Percentiles rank a stretch among this genome's conserved stretches.
These are phyloP conservation scores for Struthidea cinerea DNA, from an alignment of 2,113 vertebrate species.

Conservation along the genomic window DNA sequence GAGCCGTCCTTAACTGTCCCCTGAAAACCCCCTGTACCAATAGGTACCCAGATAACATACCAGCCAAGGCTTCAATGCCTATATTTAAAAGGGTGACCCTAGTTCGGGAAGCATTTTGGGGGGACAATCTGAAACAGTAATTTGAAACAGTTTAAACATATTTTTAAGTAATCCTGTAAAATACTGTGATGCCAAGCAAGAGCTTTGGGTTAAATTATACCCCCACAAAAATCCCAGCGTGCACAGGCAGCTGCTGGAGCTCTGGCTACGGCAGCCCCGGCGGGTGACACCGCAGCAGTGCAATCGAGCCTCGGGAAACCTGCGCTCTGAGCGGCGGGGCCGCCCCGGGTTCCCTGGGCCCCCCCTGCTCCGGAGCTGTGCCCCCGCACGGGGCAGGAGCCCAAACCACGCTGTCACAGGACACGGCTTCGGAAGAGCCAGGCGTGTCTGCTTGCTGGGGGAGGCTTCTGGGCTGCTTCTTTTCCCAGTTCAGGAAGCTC, in stretches of 20 bases:
- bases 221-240: not conserved
- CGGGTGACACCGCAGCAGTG: not conserved
- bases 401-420: not conserved
- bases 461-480: not conserved
- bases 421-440: not conserved
- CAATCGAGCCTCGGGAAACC: not conserved
- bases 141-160: conserved; percentile 11
- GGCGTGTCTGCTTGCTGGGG: accelerated
- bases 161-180: conserved; percentile 23
- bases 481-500: not conserved
- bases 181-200: not conserved
- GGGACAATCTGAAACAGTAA: not conserved
- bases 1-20: not conserved
- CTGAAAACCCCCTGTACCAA: not conserved
- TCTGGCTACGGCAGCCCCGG: not conserved
- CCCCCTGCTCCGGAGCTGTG: not conserved
- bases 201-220: conserved; percentile 24
- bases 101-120: not conserved
- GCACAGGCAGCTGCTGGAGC: conserved; percentile 3
- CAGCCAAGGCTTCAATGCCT: not conserved
- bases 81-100: not conserved
- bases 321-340: not conserved
- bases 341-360: not conserved
- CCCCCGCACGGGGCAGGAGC: accelerated
- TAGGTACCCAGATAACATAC: not conserved